A percentile compares a stretch with the other conserved stretches of the same genome.
Conservation (phyloP, 2,797 vertebrate species). For the Alexandromys oeconomus region DNA sequence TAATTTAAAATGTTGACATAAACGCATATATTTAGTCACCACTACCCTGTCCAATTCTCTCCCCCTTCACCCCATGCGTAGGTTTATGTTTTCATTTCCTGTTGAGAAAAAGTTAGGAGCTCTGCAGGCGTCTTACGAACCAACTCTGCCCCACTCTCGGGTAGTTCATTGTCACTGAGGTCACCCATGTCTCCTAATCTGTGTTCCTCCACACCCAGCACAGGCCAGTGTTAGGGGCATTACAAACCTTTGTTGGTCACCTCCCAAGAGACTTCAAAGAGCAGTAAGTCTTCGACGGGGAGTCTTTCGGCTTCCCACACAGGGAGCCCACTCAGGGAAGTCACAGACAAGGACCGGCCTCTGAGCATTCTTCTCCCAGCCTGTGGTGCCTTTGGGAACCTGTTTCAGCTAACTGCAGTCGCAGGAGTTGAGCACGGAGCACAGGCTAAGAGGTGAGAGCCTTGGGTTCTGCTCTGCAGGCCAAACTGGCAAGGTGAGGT, state of each 20-base stretch:
- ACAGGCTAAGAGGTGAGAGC: constrained; percentile 69
- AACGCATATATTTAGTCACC: neutral
- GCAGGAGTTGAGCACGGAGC: too few relatives aligned
- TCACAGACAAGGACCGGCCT: constrained; percentile 94
- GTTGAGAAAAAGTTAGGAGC: neutral
- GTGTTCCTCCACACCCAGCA: neutral
- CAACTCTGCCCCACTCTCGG: neutral
- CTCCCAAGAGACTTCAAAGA: constrained; percentile 98
- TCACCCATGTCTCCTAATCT: neutral
- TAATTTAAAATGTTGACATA: constrained; percentile 6
- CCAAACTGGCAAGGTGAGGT: constrained; percentile 81
- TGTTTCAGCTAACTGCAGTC: neutral
- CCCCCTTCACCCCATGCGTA: neutral
- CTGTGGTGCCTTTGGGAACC: neutral
- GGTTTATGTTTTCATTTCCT: neutral
- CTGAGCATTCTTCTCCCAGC: constrained; percentile 90
- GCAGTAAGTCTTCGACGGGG: constrained; percentile 93
- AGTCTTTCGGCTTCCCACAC: constrained; percentile 94
- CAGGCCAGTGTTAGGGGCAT: neutral
- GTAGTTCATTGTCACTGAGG: neutral
- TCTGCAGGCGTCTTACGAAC: too few relatives aligned
- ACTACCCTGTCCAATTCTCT: neutral
- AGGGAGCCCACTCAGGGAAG: constrained; percentile 94
- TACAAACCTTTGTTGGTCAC: constrained; percentile 97
- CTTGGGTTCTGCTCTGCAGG: constrained; percentile 76